Base-by-base conservation (phyloP, 2,888 invertebrate species). In the Cephus rjabovi region DNA sequence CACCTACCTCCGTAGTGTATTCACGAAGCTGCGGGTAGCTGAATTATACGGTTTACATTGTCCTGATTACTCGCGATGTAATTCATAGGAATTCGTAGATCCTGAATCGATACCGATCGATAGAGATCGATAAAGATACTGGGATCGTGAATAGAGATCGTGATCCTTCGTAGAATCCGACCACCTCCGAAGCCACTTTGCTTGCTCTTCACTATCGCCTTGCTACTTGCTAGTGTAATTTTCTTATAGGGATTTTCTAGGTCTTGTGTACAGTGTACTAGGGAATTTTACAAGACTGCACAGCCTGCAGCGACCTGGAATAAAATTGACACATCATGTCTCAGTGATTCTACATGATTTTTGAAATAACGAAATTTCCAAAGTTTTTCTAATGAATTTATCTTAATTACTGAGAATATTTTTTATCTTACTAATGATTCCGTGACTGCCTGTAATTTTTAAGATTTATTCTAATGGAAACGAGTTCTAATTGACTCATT, bases 1-100 rank as follows among this genome's bases (percentile, higher is more conserved):
- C 87, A 94, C 95, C 86, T 96, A 95, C 92, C 90, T 95, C n/a
- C 95, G 95, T 86, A 93, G 94, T 83, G 92, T 96, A 9, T 56
- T 56, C 23, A 23, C 23, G 56, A 23, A 23, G 56, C 56, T 56
- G 56, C 9, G 56, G 56, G 56, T 56, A 56, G 56, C 56, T 23
- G 9, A 15, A 56, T 56, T 56, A 23, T 56, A 56, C 56, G 56
- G 56, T 23, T 56, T 56, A 56, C 56, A 56, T 9, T 56, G 56
- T 56, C 56, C 56, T 56, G 56, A 15, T 56, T 56, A 56, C 23
- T 15, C 23, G 23, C 56, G 23, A 0, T 56, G 6, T 56, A 56
- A 23, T 56, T 56, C 56, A 56, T 56, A 23, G 40, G 40, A 56
- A 56, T 56, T 56, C 40, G 23, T 56, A 56, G 56, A 56, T 56